Evolutionary conservation across 64 coral and sea anemone genomes (phyloP), one percentile per base, ranked within the genome.

Genomic region (Stichodactyla mertensii): DNA sequence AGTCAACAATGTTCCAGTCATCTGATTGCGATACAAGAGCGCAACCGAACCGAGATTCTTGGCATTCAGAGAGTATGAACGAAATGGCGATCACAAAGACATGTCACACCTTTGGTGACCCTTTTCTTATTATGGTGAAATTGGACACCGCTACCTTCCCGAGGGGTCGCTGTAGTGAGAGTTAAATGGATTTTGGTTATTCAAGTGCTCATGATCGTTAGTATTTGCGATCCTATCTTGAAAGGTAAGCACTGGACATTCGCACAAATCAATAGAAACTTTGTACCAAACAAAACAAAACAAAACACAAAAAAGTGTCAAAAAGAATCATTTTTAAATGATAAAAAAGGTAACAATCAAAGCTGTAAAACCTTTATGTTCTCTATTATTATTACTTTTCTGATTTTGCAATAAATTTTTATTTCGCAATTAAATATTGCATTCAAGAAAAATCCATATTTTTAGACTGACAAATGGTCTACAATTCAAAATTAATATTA

Each of bases 21-120:
- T 81, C 78, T 81, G 78, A 81, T 81, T 51, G 26, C 51, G 77
- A 26, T 79, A 23, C 22, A 51, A 20, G 53, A 28, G 51, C 11
- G 36, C 36, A 45, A 45, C 36, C 3, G 36, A 81, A 52, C 19
- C 1, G 78, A 81, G 5, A 81, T 81, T 81, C 78, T 81, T 81
- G 78, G 78, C 78, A 81, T 81, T 81, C 78, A 81, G 20, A 81
- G 78, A 53, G 27, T 54, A 52, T 55, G 78, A 53, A 81, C 53
- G 78, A 81, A 71, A 12, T 10, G 69, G 8, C 36, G 31, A 81
- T 81, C 78, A 53, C 52, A 15, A 11, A 81, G 78, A 81, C 51
- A 81, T 55, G 51, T 81, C 78, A 55, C 78, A 81, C 78, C 78
- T 81, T 45, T n/a, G 26, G 52, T 81, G 78, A 81, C 78, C 78